Conservation (phyloP, 2,797 vertebrate species). For the Sebastes trivittatus region DNA sequence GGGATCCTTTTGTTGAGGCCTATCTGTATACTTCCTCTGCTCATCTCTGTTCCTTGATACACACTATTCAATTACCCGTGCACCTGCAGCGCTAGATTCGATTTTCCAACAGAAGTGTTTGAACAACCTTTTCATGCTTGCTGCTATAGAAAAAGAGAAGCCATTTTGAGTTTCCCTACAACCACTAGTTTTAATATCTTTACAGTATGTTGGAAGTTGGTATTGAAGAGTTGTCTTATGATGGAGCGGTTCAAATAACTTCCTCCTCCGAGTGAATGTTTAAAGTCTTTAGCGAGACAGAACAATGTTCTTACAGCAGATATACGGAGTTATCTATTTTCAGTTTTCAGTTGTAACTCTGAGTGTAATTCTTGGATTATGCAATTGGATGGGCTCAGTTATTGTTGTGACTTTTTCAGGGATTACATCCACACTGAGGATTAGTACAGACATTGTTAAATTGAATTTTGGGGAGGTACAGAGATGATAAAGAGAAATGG, state of each 20-base stretch:
- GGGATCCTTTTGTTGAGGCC: conserved; percentile 60
- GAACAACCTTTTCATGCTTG: conserved; percentile 47
- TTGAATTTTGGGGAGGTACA: conserved; percentile 57
- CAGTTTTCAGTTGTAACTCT: conserved; percentile 28
- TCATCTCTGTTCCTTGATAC: conserved; percentile 61
- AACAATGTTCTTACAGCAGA: conserved; percentile 8
- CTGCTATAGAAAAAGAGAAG: conserved; percentile 49
- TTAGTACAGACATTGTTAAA: conserved; percentile 59
- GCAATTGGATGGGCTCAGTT: conserved; percentile 43
- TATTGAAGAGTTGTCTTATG: background rate
- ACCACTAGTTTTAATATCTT: conserved; percentile 24
- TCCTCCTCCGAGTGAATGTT: conserved; percentile 24
- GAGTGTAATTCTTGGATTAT: conserved; percentile 56
- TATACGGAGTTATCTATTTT: conserved; percentile 5
- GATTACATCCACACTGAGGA: conserved; percentile 62
- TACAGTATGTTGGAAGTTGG: conserved; percentile 25
- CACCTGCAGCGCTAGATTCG: conserved; percentile 60
- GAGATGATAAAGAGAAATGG: conserved; percentile 48
- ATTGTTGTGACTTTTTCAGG: conserved; percentile 57
- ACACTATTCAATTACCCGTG: conserved; percentile 65
- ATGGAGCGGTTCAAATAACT: conserved; percentile 16
- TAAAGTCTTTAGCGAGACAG: conserved; percentile 35
- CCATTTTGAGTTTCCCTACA: conserved; percentile 18
- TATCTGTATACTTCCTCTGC: conserved; percentile 52
- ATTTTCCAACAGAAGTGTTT: conserved; percentile 46